Percentiles rank a stretch among this genome's conserved stretches.
These are phyloP conservation scores for Rotaria magnacalcarata DNA, from an alignment of 2,888 invertebrate species.

Conservation along the genomic window DNA sequence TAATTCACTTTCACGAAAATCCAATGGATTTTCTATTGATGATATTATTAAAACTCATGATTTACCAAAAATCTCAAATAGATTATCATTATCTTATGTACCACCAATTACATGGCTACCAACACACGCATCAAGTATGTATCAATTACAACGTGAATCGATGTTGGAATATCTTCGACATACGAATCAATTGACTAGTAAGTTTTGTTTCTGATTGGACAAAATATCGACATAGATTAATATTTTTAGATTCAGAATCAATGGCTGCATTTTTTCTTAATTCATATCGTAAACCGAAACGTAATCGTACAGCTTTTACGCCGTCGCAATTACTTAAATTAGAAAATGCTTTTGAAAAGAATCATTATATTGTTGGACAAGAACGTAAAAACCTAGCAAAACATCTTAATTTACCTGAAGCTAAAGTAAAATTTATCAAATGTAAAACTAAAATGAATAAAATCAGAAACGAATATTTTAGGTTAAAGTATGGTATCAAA, in stretches of 20 bases:
- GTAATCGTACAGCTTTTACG: conserved; percentile 95
- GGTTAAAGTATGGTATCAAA: conserved; percentile 97
- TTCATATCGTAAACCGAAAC: conserved; percentile 93
- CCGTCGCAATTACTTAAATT: conserved; percentile 90
- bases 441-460: not conserved
- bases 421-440: conserved; percentile 71
- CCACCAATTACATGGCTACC: not conserved
- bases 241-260: not conserved
- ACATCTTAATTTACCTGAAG: conserved; percentile 85
- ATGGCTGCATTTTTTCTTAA: conserved; percentile 76
- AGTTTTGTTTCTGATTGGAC: not conserved
- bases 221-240: not conserved
- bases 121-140: not conserved
- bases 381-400: conserved; percentile 94
- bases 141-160: conserved; percentile 6
- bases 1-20: not conserved
- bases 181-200: not conserved
- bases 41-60: not conserved
- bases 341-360: conserved; percentile 97
- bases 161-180: conserved; percentile 2
- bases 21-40: not conserved
- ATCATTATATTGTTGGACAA: conserved; percentile 97
- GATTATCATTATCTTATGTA: not conserved
- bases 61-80: not conserved
- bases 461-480: conserved; percentile 58